phyloP scores from a whole-genome alignment of 2,797 vertebrate species.

The Amblyraja radiata region DNA sequence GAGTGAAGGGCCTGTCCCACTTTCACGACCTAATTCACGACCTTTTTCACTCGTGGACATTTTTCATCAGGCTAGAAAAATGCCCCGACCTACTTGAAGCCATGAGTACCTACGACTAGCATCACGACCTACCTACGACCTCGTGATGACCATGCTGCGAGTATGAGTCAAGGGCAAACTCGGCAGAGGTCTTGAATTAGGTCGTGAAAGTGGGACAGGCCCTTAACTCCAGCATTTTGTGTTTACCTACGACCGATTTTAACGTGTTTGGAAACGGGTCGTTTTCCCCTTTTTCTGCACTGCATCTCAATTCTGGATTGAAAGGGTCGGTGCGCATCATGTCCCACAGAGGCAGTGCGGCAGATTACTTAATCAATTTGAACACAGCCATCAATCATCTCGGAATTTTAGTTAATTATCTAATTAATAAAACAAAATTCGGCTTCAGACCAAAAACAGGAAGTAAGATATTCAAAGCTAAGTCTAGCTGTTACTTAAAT shows the following conservation, averaged over 20 bases:
- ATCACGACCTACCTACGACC: too few species aligned
- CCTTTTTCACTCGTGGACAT: too few species aligned
- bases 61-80: too few species aligned
- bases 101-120: too few species aligned
- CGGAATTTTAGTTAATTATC: background rate
- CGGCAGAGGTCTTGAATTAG: too few species aligned
- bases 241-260: background rate
- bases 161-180: too few species aligned
- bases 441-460: background rate
- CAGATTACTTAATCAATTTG: slow-evolving; percentile 13
- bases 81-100: too few species aligned
- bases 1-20: too few species aligned
- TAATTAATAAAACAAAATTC: slow-evolving; percentile 19
- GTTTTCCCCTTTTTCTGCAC: background rate
- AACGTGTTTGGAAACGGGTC: background rate
- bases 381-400: slow-evolving; percentile 26
- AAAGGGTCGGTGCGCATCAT: background rate
- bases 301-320: background rate
- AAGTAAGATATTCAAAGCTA: background rate
- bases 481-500: background rate
- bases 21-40: too few species aligned
- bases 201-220: too few species aligned
- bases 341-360: background rate
- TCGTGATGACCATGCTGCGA: too few species aligned
- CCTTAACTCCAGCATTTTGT: too few species aligned